Evolutionary conservation across 53 echinoderm and acorn worm species (phyloP).

Genomic region (Stichopus horrens): DNA sequence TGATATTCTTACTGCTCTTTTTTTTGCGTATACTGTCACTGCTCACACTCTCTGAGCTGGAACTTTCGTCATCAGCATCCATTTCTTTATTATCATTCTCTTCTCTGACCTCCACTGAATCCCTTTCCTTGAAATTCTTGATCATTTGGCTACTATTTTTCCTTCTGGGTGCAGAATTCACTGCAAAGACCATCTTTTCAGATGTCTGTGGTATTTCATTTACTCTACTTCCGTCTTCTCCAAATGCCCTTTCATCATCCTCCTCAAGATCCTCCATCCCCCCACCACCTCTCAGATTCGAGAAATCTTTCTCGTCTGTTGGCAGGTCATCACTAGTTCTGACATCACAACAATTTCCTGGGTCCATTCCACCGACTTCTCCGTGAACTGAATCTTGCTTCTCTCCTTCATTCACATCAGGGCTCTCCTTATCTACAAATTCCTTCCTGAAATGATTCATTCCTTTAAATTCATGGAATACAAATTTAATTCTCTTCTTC

Average conservation of each 20-base stretch:
- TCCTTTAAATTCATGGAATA: constrained; percentile 34
- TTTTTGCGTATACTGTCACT: not conserved
- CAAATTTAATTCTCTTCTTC: not conserved
- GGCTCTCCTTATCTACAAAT: not conserved
- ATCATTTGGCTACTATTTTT: not conserved
- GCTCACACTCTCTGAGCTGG: not conserved
- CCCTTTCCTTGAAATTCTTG: no score
- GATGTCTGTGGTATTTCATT: not conserved
- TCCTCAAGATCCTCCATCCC: not conserved
- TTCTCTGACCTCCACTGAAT: not conserved
- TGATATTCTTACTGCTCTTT: not conserved
- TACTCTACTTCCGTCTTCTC: not conserved
- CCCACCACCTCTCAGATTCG: not conserved
- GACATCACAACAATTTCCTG: not conserved
- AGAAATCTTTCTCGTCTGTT: not conserved
- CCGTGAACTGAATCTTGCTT: not conserved
- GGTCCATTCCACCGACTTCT: not conserved
- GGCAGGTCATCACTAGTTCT: not conserved
- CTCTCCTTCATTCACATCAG: not conserved
- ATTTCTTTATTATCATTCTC: not conserved
- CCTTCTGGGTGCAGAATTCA: not conserved
- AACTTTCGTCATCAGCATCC: constrained; percentile 46
- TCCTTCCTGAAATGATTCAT: constrained; percentile 9
- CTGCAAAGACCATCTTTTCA: not conserved
- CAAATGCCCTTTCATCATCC: not conserved